A percentile compares a stretch with the other conserved stretches of the same genome.
These are phyloP conservation scores for Netelia melanura DNA, from an alignment of 2,888 invertebrate species.

Conservation along the genomic window DNA sequence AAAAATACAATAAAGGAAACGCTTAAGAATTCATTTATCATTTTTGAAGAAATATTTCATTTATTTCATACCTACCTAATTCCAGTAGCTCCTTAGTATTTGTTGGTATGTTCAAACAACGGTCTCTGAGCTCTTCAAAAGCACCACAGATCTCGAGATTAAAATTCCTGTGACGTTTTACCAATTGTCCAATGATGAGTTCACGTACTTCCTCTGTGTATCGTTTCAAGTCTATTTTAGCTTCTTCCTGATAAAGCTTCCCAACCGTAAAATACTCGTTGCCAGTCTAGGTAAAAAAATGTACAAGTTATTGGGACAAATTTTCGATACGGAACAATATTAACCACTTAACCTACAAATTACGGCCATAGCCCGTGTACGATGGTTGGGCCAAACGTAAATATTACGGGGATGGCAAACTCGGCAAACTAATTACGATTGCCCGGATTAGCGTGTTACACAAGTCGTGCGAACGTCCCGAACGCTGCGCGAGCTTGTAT, in stretches of 20 bases:
- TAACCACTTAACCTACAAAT: not conserved
- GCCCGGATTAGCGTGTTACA: too few relatives aligned
- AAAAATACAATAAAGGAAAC: too few relatives aligned
- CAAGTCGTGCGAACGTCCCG: too few relatives aligned
- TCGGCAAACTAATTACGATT: too few relatives aligned
- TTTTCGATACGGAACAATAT: not conserved
- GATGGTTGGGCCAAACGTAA: too few relatives aligned
- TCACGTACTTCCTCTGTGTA: slow-evolving; percentile 86
- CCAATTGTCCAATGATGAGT: slow-evolving; percentile 88
- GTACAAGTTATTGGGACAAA: not conserved
- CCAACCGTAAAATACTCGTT: slow-evolving; percentile 90
- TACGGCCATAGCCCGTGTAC: too few relatives aligned
- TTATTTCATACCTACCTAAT: slow-evolving; percentile 73
- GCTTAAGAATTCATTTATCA: not conserved
- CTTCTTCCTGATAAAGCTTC: slow-evolving; percentile 88
- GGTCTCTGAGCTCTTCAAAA: slow-evolving; percentile 90
- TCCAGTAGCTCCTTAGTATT: slow-evolving; percentile 93
- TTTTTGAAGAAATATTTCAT: not conserved
- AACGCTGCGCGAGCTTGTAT: too few relatives aligned
- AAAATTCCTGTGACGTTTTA: slow-evolving; percentile 88
- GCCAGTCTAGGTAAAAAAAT: slow-evolving; percentile 83
- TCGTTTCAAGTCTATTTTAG: slow-evolving; percentile 87
- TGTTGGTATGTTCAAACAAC: slow-evolving; percentile 90
- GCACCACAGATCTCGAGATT: slow-evolving; percentile 89
- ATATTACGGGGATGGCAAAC: too few relatives aligned